A percentile compares a stretch with the other conserved stretches of the same genome.
Conservation (phyloP, 2,888 invertebrate genomes). For the Troides helena region DNA sequence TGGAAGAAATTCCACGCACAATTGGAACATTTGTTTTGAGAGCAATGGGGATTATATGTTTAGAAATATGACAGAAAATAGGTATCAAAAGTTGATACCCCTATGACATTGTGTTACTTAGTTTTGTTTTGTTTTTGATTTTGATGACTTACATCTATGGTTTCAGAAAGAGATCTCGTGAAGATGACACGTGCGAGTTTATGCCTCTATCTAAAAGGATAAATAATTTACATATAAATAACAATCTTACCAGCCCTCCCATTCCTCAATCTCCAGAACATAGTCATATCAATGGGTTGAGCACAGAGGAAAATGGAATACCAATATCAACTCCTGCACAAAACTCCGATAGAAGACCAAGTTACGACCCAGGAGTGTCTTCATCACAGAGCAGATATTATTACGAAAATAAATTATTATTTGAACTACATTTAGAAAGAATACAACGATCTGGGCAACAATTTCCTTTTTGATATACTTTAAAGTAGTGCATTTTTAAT, state of each 20-base stretch:
- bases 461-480: conserved; percentile 61
- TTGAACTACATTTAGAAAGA: conserved; percentile 90
- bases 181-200: conserved; percentile 89
- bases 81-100: conserved; percentile 43
- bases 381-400: conserved; percentile 91
- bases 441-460: conserved; percentile 83
- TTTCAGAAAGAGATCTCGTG: conserved; percentile 87
- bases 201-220: conserved; percentile 94
- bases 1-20: conserved; percentile 49
- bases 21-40: conserved; percentile 55
- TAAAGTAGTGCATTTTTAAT: conserved; percentile 38
- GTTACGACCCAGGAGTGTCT: conserved; percentile 88
- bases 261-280: conserved; percentile 50
- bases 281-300: conserved; percentile 58
- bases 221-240: conserved; percentile 92
- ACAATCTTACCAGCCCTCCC: conserved; percentile 60
- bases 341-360: conserved; percentile 64
- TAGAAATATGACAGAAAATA: conserved; percentile 73
- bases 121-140: conserved; percentile 23
- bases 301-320: conserved; percentile 52
- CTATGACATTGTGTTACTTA: conserved; percentile 16
- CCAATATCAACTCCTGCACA: conserved; percentile 58
- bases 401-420: conserved; percentile 92
- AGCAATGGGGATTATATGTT: conserved; percentile 60
- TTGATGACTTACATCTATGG: conserved; percentile 18